Base-by-base conservation (phyloP, 1,140 invertebrate species). In the Hyposmocoma kahamanoa region DNA sequence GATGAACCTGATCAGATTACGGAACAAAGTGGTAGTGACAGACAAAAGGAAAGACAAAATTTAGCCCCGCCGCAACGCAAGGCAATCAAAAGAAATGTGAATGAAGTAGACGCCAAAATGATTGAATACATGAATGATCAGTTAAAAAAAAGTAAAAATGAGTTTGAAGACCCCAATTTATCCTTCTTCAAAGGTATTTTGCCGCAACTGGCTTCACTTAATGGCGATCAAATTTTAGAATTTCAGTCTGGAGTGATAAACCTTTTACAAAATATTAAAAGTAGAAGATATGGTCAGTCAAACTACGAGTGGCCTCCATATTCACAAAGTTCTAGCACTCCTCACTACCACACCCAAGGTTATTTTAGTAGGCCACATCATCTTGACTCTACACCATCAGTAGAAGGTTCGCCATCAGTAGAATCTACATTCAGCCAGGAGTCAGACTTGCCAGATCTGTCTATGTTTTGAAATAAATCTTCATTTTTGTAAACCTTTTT, bases 371-470 rank as follows among this genome's bases (percentile, higher is more conserved):
- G 24, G 24, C 43, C 43, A 30, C 24, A 45, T 11, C 43, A 28
- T 34, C 24, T 21, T 45, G 43, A 45, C 18, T 18, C 11, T 45
- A 32, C 43, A 32, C 43, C 34, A 51, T 42, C 47, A 34, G 18
- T 42, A 42, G 24, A 26, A 26, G 24, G 24, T 26, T 43, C 42
- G 42, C 42, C 43, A 32, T 32, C 43, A 45, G 42, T 52, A 52
- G 11, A 52, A 52, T 46, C 50, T 52, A 18, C 22, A 42, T 39
- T 24, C 50, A 52, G 50, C 19, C 11, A 52, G 11, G 42, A 21
- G 18, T 21, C 49, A 39, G 22, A 43, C 22, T 24, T 26, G 26
- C 22, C n/a, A 52, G 50, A 52, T 52, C 42, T 52, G 50, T 52
- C 50, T 52, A 20, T 18, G 50, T 52, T 52, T 52, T 46, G 17